These are phyloP conservation scores for Brachylomia viminalis DNA, from an alignment of 2,888 invertebrate species.

Conservation along the genomic window DNA sequence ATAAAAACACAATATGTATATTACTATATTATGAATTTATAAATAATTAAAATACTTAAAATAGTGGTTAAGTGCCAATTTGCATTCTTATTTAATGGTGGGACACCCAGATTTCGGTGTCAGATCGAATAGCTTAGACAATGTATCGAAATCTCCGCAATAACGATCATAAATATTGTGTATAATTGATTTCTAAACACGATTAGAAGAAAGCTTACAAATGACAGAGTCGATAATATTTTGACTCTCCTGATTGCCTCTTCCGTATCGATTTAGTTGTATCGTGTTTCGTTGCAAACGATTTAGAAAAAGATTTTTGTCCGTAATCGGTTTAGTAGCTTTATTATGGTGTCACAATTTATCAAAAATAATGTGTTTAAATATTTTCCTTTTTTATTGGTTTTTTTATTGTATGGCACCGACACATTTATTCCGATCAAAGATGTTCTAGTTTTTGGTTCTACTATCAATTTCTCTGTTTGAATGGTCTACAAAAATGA, in stretches of 20 bases:
- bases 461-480: neutral
- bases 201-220: constrained; percentile 30
- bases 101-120: constrained; percentile 65
- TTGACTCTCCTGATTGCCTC: constrained; percentile 1
- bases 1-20: constrained; percentile 50
- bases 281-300: constrained; percentile 34
- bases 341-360: constrained; percentile 12
- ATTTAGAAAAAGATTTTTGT: constrained; percentile 27
- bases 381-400: neutral
- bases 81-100: constrained; percentile 65
- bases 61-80: constrained; percentile 66
- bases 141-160: constrained; percentile 43
- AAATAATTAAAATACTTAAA: constrained; percentile 72
- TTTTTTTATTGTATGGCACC: neutral
- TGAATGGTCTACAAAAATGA: neutral
- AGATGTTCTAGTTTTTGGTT: neutral
- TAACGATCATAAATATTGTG: constrained; percentile 30
- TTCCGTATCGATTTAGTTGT: constrained; percentile 30
- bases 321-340: constrained; percentile 29
- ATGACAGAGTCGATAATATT: constrained; percentile 30
- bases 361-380: constrained; percentile 7
- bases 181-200: constrained; percentile 54
- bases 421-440: neutral
- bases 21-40: constrained; percentile 62
- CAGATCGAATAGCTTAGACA: constrained; percentile 48